Percentiles rank a stretch among this genome's conserved stretches.
phyloP scores from a whole-genome alignment of 1,140 invertebrate species.

The Antheraea mylitta region DNA sequence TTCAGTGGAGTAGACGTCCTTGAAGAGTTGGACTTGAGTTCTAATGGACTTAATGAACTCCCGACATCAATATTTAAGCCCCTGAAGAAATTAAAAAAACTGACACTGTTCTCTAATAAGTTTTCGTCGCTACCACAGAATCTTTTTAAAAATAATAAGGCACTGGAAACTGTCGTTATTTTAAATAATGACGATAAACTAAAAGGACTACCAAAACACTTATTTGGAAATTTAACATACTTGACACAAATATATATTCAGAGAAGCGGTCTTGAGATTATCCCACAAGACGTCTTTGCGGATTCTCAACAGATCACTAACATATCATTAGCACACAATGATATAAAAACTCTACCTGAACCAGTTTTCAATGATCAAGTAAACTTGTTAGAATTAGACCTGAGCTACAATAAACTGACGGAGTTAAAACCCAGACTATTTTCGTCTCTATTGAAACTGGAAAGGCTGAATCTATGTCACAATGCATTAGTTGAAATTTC shows the following conservation, averaged over 20 bases:
- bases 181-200: constrained; percentile 79
- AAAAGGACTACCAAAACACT: constrained; percentile 73
- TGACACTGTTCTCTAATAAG: constrained; percentile 82
- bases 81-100: constrained; percentile 78
- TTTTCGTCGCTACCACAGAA: constrained; percentile 80
- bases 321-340: constrained; percentile 80
- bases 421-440: constrained; percentile 79
- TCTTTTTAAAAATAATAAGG: constrained; percentile 78
- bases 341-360: constrained; percentile 75
- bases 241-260: constrained; percentile 76
- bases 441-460: constrained; percentile 68
- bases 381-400: constrained; percentile 77
- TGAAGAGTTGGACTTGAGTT: constrained; percentile 80
- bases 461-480: constrained; percentile 75
- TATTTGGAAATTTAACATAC: constrained; percentile 79
- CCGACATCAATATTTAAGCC: constrained; percentile 79
- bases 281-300: constrained; percentile 81
- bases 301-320: constrained; percentile 78
- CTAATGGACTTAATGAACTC: constrained; percentile 81
- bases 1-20: constrained; percentile 81
- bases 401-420: constrained; percentile 79
- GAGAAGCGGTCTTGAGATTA: constrained; percentile 66
- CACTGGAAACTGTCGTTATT: constrained; percentile 78
- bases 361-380: constrained; percentile 79
- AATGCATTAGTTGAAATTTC: constrained; percentile 79